Base-by-base conservation (phyloP, 1,140 invertebrate genomes). In the Octopus sinensis region DNA sequence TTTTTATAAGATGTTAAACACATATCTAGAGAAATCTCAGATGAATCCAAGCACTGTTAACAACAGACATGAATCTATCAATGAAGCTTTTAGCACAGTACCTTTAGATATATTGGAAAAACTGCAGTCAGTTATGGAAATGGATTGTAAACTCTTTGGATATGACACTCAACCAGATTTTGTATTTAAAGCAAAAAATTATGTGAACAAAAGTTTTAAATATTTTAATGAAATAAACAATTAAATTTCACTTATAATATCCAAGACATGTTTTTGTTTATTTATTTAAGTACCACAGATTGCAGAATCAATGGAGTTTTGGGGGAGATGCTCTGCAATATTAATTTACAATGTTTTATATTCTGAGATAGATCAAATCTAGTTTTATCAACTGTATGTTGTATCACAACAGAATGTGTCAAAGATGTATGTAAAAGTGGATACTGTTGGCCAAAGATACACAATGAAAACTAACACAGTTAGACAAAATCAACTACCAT, bases 71-170 rank as follows among this genome's bases (percentile, higher is more conserved):
- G 10, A 51, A 6, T 68, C 52, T 23, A 81, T 81, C 68, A 68
- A 68, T 51, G 52, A 53, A n/a, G 82, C 82, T 12, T 83, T 80
- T 62, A 54, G 53, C 7, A 54, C 43, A 0, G 62, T 83, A 13
- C 78, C 82, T 13, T 13, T 51, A n/a, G 7, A 52, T 1, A 23
- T 79, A 23, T n/a, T 83, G 56, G 82, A 83, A n/a, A 81, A 62
- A 79, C 56, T 83, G n/a, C 53, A 56, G 5, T 17, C 17, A 12
- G 6, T 79, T 6, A 79, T 79, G 43, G 51, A 53, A 54, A 79
- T 75, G 13, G 82, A 83, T 43, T 83, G 80, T 56, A 7, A 71
- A 30, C 54, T 56, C 52, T 83, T 83, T 75, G 80, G 54, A 71
- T 83, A 83, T 51, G 80, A 81, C 9, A 53, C 71, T 7, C 5